These are phyloP conservation scores for Petrolisthes manimaculis DNA, from an alignment of 2,888 invertebrate genomes.

Conservation along the genomic window DNA sequence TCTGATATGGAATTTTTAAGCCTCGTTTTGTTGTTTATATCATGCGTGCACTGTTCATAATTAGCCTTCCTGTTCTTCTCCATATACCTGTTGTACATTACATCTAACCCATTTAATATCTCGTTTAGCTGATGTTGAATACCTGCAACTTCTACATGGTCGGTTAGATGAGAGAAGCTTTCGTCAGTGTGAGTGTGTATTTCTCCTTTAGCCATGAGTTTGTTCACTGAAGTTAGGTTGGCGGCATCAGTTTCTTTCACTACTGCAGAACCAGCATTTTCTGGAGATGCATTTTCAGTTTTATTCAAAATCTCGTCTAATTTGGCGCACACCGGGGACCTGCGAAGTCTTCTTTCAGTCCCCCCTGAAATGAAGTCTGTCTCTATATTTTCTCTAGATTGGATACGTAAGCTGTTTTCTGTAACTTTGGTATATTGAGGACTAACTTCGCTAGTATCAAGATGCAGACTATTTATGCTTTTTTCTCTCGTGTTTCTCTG, in stretches of 20 bases:
- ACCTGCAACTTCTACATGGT: conserved; percentile 5
- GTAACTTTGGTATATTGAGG: too few relatives aligned
- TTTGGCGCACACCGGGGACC: conserved; percentile 12
- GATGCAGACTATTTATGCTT: too few relatives aligned
- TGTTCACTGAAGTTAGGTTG: background rate
- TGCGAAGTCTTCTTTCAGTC: conserved; percentile 9
- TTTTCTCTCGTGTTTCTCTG: too few relatives aligned
- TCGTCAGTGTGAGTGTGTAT: background rate
- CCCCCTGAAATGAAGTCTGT: background rate
- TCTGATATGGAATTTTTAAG: background rate
- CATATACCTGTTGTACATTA: conserved; percentile 37
- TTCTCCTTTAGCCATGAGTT: background rate
- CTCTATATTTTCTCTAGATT: conserved; percentile 16
- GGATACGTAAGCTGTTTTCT: too few relatives aligned
- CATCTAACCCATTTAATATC: conserved; percentile 26
- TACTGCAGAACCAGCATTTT: too few relatives aligned
- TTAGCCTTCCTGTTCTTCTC: background rate
- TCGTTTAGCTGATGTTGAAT: conserved; percentile 35
- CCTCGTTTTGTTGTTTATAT: background rate
- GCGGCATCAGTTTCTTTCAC: background rate
- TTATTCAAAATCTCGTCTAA: conserved; percentile 42
- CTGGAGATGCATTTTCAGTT: conserved; percentile 2
- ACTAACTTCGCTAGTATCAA: too few relatives aligned
- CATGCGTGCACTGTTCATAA: background rate
- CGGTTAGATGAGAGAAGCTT: background rate